Conservation (phyloP, 2,797 vertebrate species). For the Rhabdophis nuchalis region DNA sequence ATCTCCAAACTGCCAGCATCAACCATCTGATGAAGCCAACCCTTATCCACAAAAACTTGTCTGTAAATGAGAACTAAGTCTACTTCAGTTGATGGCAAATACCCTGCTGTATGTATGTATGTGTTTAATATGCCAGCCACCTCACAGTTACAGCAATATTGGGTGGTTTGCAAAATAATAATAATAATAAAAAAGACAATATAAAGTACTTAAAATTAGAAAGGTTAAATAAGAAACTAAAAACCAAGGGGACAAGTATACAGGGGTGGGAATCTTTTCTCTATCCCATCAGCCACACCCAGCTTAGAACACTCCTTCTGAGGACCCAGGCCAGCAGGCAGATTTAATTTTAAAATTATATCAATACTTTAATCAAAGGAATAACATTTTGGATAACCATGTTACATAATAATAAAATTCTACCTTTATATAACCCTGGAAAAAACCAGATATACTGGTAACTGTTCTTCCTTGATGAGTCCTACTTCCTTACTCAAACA, state of each 20-base stretch:
- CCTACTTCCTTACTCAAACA: background rate
- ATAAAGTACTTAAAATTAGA: background rate
- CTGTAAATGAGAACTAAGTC: background rate
- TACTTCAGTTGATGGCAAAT: background rate
- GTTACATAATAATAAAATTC: background rate
- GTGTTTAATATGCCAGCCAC: background rate
- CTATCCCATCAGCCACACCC: background rate
- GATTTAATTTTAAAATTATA: background rate
- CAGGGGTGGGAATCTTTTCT: background rate
- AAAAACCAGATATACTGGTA: background rate
- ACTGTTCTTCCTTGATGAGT: background rate
- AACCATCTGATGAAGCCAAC: background rate
- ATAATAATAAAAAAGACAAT: background rate
- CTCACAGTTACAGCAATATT: background rate
- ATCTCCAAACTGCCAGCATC: background rate
- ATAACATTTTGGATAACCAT: background rate
- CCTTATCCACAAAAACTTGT: background rate
- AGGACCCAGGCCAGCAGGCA: background rate
- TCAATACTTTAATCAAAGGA: background rate
- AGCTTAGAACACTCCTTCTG: background rate
- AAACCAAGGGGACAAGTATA: background rate
- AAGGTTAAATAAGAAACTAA: background rate
- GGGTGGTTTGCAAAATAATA: background rate
- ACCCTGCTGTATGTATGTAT: background rate
- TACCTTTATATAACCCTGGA: background rate